Percentiles rank a stretch among this genome's conserved stretches.
Conservation (phyloP, 2,888 invertebrate genomes). For the Yponomeuta malinellus region DNA sequence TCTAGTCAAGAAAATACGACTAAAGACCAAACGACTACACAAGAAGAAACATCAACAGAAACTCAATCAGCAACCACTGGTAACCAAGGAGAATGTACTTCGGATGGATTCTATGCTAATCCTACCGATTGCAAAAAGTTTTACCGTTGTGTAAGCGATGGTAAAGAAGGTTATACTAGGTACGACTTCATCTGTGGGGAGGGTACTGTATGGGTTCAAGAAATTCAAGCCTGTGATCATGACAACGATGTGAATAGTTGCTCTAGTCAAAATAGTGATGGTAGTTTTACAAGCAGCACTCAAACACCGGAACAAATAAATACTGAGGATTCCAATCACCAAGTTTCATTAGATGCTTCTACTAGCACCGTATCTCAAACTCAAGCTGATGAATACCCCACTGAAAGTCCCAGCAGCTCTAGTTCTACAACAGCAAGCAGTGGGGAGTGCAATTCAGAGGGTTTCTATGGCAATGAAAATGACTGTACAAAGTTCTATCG, state of each 20-base stretch:
- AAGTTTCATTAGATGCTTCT: constrained; percentile 17
- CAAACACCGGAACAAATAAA: background rate
- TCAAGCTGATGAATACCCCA: constrained; percentile 31
- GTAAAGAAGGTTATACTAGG: constrained; percentile 57
- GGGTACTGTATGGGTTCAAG: constrained; percentile 74
- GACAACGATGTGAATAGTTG: constrained; percentile 39
- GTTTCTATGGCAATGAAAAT: constrained; percentile 59
- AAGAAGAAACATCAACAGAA: background rate
- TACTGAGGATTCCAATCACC: background rate
- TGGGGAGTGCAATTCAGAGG: constrained; percentile 53
- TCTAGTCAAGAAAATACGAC: constrained; percentile 20
- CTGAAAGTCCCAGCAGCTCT: constrained; percentile 23
- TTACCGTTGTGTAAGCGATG: constrained; percentile 66
- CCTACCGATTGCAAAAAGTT: constrained; percentile 66
- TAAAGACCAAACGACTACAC: background rate
- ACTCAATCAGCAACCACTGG: constrained; percentile 6
- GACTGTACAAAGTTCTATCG: constrained; percentile 70
- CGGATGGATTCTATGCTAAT: constrained; percentile 64
- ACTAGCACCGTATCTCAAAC: constrained; percentile 21
- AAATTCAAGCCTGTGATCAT: constrained; percentile 38
- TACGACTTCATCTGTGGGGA: constrained; percentile 74
- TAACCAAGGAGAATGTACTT: constrained; percentile 37
- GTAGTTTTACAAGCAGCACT: constrained; percentile 20
- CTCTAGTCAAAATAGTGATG: constrained; percentile 30
- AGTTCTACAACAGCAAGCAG: constrained; percentile 21